A percentile compares a stretch with the other conserved stretches of the same genome.
Conservation (phyloP, 2,113 vertebrate species). For the Ardeotis arabs region DNA sequence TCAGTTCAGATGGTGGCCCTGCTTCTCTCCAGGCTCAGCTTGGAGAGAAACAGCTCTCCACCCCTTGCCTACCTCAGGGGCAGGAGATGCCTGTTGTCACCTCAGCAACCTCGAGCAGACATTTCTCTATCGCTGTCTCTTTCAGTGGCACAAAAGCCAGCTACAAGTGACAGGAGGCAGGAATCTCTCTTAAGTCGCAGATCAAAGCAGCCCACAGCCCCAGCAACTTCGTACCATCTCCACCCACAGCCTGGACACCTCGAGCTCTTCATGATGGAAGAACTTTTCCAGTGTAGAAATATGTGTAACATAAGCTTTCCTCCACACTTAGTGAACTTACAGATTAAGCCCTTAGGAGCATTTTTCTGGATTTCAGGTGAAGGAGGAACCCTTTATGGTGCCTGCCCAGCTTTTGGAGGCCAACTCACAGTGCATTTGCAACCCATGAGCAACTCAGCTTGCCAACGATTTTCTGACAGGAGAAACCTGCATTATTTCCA, state of each 20-base stretch:
- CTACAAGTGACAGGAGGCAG: not conserved
- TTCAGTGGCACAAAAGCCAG: accelerated
- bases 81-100: not conserved
- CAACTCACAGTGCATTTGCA: not conserved
- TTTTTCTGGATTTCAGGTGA: not conserved
- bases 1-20: not conserved
- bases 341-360: not conserved
- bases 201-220: not conserved
- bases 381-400: not conserved
- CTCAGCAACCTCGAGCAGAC: not conserved
- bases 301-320: not conserved
- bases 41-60: not conserved
- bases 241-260: not conserved
- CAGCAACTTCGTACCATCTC: accelerated
- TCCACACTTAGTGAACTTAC: accelerated
- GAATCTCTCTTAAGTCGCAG: not conserved
- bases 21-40: not conserved
- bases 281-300: not conserved
- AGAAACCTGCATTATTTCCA: not conserved
- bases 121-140: not conserved
- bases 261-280: accelerated
- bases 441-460: not conserved
- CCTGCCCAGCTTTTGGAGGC: not conserved
- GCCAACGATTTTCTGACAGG: not conserved
- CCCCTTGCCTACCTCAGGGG: not conserved